These are phyloP conservation scores for Rhabdophis nuchalis DNA, from an alignment of 2,797 vertebrate species.

Conservation along the genomic window DNA sequence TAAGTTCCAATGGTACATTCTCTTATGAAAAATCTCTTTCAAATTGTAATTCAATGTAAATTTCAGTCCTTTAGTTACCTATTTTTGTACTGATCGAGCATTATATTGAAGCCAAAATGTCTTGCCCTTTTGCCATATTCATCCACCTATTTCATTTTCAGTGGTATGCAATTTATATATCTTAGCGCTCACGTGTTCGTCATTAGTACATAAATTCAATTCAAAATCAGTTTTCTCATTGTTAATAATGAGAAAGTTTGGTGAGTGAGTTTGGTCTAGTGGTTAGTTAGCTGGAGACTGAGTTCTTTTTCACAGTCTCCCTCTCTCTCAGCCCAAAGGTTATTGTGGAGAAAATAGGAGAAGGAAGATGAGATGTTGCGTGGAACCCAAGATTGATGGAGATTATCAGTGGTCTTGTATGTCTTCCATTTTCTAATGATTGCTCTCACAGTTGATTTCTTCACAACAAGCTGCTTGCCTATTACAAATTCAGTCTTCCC, in stretches of 20 bases:
- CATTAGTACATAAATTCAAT: background rate
- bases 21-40: background rate
- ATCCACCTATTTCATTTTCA: background rate
- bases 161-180: background rate
- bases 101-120: background rate
- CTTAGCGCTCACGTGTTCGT: background rate
- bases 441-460: no score
- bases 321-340: background rate
- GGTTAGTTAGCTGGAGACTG: background rate
- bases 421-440: no score
- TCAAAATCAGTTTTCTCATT: background rate
- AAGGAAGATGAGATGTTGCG: no score
- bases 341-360: background rate
- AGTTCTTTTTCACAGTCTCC: background rate
- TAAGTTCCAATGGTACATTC: background rate
- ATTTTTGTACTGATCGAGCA: background rate
- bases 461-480: no score
- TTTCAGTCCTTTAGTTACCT: background rate
- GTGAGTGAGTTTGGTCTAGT: background rate
- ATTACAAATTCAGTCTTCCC: no score
- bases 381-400: no score
- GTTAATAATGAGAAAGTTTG: background rate
- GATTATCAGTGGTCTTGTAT: no score
- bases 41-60: background rate
- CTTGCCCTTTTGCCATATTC: background rate